phyloP scores from a whole-genome alignment of 1,140 invertebrate genomes.

The Leptopilina clavipes region DNA sequence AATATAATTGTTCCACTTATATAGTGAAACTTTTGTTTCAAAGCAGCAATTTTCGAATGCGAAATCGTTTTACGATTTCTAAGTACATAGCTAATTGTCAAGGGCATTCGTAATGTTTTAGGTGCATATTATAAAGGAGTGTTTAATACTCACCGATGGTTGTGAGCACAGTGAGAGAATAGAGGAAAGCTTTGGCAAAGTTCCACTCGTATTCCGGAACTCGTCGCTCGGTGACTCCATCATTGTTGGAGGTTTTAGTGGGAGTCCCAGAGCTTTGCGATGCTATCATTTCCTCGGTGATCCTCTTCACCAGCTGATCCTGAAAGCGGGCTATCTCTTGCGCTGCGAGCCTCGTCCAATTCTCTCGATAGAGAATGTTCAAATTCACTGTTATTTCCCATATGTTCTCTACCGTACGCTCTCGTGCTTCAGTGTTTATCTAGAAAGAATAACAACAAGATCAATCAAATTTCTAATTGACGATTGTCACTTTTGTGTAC shows the following conservation, averaged over 20 bases:
- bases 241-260: conserved; percentile 54
- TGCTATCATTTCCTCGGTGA: conserved; percentile 83
- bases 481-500: neutral
- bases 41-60: too few relatives aligned
- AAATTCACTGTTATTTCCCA: conserved; percentile 96
- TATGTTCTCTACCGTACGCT: conserved; percentile 89
- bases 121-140: conserved; percentile 35
- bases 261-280: conserved; percentile 70
- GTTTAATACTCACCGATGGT: conserved; percentile 89
- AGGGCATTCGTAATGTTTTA: neutral
- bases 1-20: too few relatives aligned
- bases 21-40: too few relatives aligned
- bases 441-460: conserved; percentile 47
- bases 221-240: conserved; percentile 63
- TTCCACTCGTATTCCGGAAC: conserved; percentile 86
- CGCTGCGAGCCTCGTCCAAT: conserved; percentile 92
- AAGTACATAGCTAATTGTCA: conserved; percentile 2
- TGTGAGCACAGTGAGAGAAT: conserved; percentile 95
- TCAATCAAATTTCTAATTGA: conserved; percentile 23
- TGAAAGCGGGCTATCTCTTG: conserved; percentile 93
- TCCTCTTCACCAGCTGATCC: conserved; percentile 86
- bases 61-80: neutral
- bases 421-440: conserved; percentile 79
- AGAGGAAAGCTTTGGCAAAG: conserved; percentile 94
- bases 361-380: conserved; percentile 95